Evolutionary conservation across 2,797 vertebrate genomes (phyloP), one percentile per base, ranked within the genome.

Genomic region (Orestias chungarensis): DNA sequence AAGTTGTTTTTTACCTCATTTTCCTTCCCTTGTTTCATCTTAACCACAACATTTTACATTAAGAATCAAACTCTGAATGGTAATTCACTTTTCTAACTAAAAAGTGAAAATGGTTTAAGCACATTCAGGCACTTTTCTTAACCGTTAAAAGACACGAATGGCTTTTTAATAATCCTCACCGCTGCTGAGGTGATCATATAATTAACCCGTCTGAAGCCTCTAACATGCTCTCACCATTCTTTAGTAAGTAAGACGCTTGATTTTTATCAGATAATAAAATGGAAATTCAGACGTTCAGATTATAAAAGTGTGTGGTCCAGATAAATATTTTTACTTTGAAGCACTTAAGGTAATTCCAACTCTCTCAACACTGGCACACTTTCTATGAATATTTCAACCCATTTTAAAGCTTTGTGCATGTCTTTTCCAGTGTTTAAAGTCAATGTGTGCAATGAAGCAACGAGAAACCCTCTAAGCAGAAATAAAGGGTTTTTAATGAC

Each of bases 21-120:
- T 55, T 55, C 8, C 11, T 43, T 46, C 17, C 17, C 44, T 46
- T 46, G 44, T 46, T 9, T 23, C 1, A 4, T n/a, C 35, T 6
- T 6, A 68, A 52, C 75, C 71, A 27, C 61, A 40, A 54, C 47
- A 67, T n/a, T n/a, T n/a, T n/a, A 68, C 43, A 38, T 29, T 27
- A 61, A 73, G 65, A 81, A 73, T 83, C 82, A 76, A 54, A 76
- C 76, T 87, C 76, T 79, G 79, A 79, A 73, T 33, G 57, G 12
- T 12, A 55, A 75, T 70, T 50, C 43, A 38, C 47, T 75, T 66
- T 67, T 38, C 20, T 47, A 38, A 35, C 70, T 59, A 27, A 31
- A 38, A 65, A 49, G 14, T 6, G 31, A 35, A 14, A 3, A 64
- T 69, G 43, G 72, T 68, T 12, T 75, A 64, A 54, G 68, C 62